A percentile compares a stretch with the other conserved stretches of the same genome.
Conservation (phyloP, 2,113 vertebrate species). For the Himantopus leucocephalus region DNA sequence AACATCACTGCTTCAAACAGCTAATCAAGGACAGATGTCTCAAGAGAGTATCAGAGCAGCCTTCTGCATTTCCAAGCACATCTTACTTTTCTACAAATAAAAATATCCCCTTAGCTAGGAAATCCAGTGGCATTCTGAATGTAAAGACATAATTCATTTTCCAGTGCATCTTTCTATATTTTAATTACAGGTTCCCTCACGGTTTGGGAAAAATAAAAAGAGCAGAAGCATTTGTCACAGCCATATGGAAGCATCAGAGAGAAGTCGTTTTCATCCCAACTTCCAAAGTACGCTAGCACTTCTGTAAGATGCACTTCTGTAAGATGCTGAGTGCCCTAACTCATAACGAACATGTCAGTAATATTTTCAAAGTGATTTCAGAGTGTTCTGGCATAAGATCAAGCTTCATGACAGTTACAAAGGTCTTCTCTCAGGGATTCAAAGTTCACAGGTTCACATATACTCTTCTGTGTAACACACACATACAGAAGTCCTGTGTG, state of each 20-base stretch:
- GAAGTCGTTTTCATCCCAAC: background rate
- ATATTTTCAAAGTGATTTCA: background rate
- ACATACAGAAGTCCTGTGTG: accelerated
- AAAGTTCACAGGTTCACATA: background rate
- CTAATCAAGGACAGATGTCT: conserved; percentile 40
- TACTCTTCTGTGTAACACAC: background rate
- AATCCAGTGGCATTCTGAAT: background rate
- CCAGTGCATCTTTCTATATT: background rate
- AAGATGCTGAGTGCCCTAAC: background rate
- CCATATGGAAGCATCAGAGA: background rate
- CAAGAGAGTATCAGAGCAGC: background rate
- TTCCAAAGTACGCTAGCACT: background rate
- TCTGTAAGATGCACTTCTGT: background rate
- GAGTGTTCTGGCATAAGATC: background rate
- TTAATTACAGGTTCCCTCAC: background rate
- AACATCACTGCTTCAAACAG: background rate
- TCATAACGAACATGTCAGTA: background rate
- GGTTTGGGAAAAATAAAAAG: background rate
- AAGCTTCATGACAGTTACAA: background rate
- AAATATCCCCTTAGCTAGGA: background rate
- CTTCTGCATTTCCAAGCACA: background rate
- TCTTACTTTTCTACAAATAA: background rate
- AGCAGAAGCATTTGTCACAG: background rate
- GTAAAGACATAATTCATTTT: background rate
- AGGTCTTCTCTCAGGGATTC: background rate